Conservation (phyloP, 2,888 invertebrate genomes). For the Stramonita haemastoma region DNA sequence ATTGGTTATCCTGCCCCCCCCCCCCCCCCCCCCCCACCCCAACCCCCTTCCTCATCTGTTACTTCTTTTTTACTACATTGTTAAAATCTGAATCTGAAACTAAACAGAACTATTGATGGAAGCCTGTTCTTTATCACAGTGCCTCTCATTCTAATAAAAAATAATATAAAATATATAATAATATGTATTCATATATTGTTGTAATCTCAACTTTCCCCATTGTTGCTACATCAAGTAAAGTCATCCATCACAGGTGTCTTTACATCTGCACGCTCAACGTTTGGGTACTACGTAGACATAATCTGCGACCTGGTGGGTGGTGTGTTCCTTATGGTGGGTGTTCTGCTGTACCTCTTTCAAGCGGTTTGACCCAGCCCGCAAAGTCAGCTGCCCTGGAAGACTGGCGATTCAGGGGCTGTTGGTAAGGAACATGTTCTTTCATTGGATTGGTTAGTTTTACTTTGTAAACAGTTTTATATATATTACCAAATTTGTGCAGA, state of each 20-base stretch:
- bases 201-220: not conserved
- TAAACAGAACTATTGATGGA: too few relatives aligned
- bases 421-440: conserved; percentile 37
- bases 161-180: too few relatives aligned
- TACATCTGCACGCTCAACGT: conserved; percentile 45
- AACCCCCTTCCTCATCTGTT: too few relatives aligned
- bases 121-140: not conserved
- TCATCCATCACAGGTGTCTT: conserved; percentile 7
- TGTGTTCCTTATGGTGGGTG: conserved; percentile 49
- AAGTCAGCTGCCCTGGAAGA: conserved; percentile 45
- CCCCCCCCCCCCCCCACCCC: too few relatives aligned
- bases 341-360: conserved; percentile 48
- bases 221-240: not conserved
- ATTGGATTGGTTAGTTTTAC: not conserved
- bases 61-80: too few relatives aligned
- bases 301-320: conserved; percentile 47
- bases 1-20: too few relatives aligned
- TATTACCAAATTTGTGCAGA: too few relatives aligned
- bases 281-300: conserved; percentile 50
- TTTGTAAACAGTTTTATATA: too few relatives aligned
- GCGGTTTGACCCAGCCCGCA: conserved; percentile 45
- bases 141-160: not conserved
- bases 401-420: conserved; percentile 34
- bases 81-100: too few relatives aligned
- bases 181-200: not conserved